These are phyloP conservation scores for Halocynthia roretzi DNA, from an alignment of 23 tunicate genomes.

Conservation along the genomic window DNA sequence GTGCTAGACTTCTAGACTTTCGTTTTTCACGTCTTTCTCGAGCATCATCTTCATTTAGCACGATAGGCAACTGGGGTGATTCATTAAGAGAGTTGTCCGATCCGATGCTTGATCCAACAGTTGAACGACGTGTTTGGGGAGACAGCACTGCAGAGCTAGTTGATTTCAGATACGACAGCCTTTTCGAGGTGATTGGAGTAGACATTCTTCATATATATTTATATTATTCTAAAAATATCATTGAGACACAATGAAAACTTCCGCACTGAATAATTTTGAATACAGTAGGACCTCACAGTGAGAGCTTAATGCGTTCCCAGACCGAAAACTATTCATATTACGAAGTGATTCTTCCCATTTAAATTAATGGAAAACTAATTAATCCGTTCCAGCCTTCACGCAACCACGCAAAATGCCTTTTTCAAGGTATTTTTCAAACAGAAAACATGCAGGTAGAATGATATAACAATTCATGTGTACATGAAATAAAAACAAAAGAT, in stretches of 20 bases:
- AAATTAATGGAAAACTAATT: too few species aligned
- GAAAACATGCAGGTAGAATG: too few species aligned
- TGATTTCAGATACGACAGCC: background rate
- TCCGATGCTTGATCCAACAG: background rate
- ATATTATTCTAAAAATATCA: background rate
- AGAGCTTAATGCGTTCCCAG: too few species aligned
- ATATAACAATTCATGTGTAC: too few species aligned
- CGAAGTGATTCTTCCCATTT: too few species aligned
- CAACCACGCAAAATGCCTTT: too few species aligned
- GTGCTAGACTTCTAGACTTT: conserved; percentile 38
- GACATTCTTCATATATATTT: background rate
- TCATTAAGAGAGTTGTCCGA: background rate
- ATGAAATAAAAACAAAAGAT: too few species aligned
- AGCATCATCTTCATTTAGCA: conserved; percentile 43
- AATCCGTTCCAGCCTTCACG: too few species aligned
- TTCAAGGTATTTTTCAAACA: too few species aligned
- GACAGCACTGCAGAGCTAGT: background rate
- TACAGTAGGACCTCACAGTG: background rate
- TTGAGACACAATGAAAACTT: background rate
- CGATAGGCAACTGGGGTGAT: conserved; percentile 45
- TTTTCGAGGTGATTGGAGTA: background rate
- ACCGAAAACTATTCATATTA: too few species aligned
- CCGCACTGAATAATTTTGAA: background rate
- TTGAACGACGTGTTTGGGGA: conserved; percentile 24
- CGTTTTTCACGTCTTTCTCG: conserved; percentile 37